A percentile compares a stretch with the other conserved stretches of the same genome.
Evolutionary conservation across 2,888 invertebrate species (phyloP).

Genomic region (Schrankia costaestrigalis): DNA sequence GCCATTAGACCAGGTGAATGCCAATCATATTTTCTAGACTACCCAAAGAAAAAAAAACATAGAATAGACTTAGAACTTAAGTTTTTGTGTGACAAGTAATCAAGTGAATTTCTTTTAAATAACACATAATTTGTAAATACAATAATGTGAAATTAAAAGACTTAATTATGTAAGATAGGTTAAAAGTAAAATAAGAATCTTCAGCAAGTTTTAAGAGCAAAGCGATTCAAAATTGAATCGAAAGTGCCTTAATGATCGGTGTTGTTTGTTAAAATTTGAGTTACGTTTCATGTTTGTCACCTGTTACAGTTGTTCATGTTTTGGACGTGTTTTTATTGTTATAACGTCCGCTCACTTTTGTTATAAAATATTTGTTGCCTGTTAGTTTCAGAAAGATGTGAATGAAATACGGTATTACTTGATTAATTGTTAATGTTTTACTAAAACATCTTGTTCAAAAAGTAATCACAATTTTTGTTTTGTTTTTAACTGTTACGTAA

Average conservation of each 20-base stretch:
- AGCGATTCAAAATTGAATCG: conserved; percentile 30
- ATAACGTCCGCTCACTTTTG: conserved; percentile 20
- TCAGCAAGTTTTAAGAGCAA: conserved; percentile 20
- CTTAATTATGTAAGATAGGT: conserved; percentile 19
- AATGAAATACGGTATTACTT: too few species aligned
- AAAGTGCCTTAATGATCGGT: conserved; percentile 75
- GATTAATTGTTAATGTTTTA: too few species aligned
- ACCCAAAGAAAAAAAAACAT: conserved; percentile 55
- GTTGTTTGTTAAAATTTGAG: conserved; percentile 56
- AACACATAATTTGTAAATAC: conserved; percentile 7
- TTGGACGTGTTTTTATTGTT: conserved; percentile 27
- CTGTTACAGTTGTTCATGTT: conserved; percentile 37
- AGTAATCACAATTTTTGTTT: too few species aligned
- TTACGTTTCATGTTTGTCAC: conserved; percentile 49
- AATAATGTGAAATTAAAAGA: conserved; percentile 7
- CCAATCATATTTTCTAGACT: conserved; percentile 37
- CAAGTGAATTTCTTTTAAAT: conserved; percentile 10
- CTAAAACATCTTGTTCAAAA: too few species aligned
- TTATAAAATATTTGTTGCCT: conserved; percentile 21
- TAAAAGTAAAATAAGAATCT: conserved; percentile 17
- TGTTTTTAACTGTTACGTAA: background rate
- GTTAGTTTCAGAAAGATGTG: too few species aligned
- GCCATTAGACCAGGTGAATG: conserved; percentile 38
- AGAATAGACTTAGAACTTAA: conserved; percentile 38
- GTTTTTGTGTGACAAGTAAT: conserved; percentile 30